Evolutionary conservation across 2,113 vertebrate species (phyloP), one percentile per base, ranked within the genome.

Genomic region (Prionailurus bengalensis): DNA sequence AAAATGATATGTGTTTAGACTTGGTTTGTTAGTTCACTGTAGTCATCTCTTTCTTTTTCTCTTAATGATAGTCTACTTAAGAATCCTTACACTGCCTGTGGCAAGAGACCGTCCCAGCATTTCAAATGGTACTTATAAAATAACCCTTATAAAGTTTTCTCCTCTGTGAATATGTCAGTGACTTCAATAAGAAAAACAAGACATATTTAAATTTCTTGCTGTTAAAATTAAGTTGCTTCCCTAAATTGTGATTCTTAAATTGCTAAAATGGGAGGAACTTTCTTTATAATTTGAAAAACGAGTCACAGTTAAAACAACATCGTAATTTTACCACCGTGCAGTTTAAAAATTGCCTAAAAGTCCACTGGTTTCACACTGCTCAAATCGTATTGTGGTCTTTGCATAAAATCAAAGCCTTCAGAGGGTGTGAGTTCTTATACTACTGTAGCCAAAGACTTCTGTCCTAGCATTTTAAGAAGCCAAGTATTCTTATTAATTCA

Each of bases 201-300:
- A 36, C 9, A 5, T 55, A 63, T 63, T 80, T 91, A 61, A 83
- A 80, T 78, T 58, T 92, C 58, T 85, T 85, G 1, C 39, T 85
- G 1, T 80, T 85, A 78, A 95, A 86, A 94, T 96, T 39, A 83
- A 58, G 16, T 89, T 76, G 17, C 33, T 68, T 89, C 87, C 48
- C 71, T 78, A 93, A 97, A 91, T 91, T 97, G 92, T 76, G 5
- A 98, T 98, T 98, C 97, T 90, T 82, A 65, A 0, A 97, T 97
- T 97, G 86, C 96, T 98, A 85, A 98, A 95, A 83, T 39, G 7
- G 63, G 51, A 97, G 79, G 97, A 96, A 95, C 95, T 96, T 97
- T 93, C 55, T 93, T 95, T 98, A 94, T 94, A 91, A 96, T 95
- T 96, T 91, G 58, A 58, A 87, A 94, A 74, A 96, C 51, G 95